A percentile compares a stretch with the other conserved stretches of the same genome.
phyloP scores from a whole-genome alignment of 2,113 vertebrate species.

The Pterocles burchelli region DNA sequence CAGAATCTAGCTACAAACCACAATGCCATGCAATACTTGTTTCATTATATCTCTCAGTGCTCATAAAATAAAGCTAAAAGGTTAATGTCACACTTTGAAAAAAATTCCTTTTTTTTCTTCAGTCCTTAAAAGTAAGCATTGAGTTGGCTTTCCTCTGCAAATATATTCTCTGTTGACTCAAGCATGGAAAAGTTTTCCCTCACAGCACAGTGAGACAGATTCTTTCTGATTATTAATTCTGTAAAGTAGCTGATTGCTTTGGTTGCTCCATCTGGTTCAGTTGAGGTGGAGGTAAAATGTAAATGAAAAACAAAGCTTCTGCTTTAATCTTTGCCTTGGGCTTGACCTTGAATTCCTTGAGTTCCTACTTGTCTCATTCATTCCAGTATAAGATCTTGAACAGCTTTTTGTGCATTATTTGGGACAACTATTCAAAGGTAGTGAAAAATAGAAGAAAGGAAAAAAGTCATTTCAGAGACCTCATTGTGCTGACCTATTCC shows the following conservation, averaged over 20 bases:
- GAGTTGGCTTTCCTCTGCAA: neutral
- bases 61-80: neutral
- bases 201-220: neutral
- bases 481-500: neutral
- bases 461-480: neutral
- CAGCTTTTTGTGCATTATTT: neutral
- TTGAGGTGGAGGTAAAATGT: neutral
- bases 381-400: neutral
- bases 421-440: neutral
- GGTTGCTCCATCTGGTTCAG: neutral
- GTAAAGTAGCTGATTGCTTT: neutral
- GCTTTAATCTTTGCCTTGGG: constrained; percentile 35
- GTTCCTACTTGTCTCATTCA: neutral
- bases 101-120: neutral
- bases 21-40: neutral
- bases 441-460: neutral
- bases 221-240: neutral
- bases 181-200: neutral
- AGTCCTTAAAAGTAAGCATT: neutral
- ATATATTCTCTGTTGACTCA: neutral
- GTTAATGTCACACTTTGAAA: neutral
- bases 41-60: neutral
- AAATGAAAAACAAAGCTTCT: constrained; percentile 15
- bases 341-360: constrained; percentile 25
- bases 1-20: neutral